phyloP scores from a whole-genome alignment of 2,888 invertebrate species.

The Timandra comae region DNA sequence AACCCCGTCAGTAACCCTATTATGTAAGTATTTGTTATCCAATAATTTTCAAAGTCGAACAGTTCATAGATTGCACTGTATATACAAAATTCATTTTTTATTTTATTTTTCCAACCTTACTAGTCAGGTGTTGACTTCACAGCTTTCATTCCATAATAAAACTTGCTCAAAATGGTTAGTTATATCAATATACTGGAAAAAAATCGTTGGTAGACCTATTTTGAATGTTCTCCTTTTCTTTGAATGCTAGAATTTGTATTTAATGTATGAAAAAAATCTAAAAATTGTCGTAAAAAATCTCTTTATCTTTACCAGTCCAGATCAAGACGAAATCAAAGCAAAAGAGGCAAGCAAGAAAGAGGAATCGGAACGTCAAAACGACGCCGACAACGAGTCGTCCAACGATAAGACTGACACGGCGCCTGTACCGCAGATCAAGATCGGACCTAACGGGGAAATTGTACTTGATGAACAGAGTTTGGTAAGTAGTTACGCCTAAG shows the following conservation, averaged over 20 bases:
- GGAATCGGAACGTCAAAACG: constrained; percentile 27
- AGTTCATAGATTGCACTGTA: too few species aligned
- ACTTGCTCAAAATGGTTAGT: background rate
- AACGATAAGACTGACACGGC: constrained; percentile 45
- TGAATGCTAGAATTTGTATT: too few species aligned
- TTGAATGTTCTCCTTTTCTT: too few species aligned
- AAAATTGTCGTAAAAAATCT: too few species aligned
- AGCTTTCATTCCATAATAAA: background rate
- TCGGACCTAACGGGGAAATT: constrained; percentile 90
- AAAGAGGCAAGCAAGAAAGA: constrained; percentile 52
- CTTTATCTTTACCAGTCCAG: constrained; percentile 33
- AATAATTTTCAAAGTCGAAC: too few species aligned
- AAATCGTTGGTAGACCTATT: too few species aligned
- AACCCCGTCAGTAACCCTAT: constrained; percentile 89
- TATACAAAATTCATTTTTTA: background rate
- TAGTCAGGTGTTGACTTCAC: background rate
- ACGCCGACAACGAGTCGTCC: constrained; percentile 20
- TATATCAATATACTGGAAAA: background rate
- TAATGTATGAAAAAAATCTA: too few species aligned
- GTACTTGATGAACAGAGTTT: constrained; percentile 91
- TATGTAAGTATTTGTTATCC: constrained; percentile 68
- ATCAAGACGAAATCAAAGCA: constrained; percentile 53
- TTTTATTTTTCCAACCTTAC: background rate
- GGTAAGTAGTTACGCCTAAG: constrained; percentile 42
- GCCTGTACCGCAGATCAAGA: constrained; percentile 89